Evolutionary conservation across 2,113 vertebrate genomes (phyloP).

Genomic region (Pimephales promelas): DNA sequence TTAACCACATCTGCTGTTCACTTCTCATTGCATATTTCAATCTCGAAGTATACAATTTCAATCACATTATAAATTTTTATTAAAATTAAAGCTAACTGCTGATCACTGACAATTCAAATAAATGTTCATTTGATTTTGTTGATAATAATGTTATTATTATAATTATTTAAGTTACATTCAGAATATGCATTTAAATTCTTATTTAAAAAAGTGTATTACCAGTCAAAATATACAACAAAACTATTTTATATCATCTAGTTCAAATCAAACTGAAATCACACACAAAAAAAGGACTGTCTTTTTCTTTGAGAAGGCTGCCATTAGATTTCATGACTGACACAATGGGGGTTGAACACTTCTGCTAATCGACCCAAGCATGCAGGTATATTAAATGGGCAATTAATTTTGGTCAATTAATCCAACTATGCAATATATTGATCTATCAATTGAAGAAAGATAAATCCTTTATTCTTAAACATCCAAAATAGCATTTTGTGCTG

Average conservation of each 20-base stretch:
- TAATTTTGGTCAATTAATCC: not conserved
- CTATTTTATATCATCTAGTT: no score
- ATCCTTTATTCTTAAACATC: not conserved
- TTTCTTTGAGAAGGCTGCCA: not conserved
- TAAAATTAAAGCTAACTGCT: not conserved
- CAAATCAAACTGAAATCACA: no score
- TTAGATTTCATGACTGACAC: not conserved
- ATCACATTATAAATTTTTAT: not conserved
- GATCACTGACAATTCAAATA: not conserved
- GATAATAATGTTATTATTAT: not conserved
- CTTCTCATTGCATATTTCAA: constrained; percentile 7
- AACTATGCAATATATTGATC: not conserved
- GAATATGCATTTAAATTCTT: not conserved
- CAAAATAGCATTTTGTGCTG: not conserved
- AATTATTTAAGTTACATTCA: not conserved
- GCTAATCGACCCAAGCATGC: no score
- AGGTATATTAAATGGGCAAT: no score
- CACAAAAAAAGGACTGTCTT: not conserved
- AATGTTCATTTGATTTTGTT: not conserved
- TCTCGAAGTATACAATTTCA: not conserved
- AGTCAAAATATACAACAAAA: not conserved
- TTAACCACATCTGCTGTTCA: not conserved
- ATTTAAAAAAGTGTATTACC: not conserved
- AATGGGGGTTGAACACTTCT: no score
- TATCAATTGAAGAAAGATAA: not conserved